These are phyloP conservation scores for Myotis myotis DNA, from an alignment of 2,797 vertebrate species.

Conservation along the genomic window DNA sequence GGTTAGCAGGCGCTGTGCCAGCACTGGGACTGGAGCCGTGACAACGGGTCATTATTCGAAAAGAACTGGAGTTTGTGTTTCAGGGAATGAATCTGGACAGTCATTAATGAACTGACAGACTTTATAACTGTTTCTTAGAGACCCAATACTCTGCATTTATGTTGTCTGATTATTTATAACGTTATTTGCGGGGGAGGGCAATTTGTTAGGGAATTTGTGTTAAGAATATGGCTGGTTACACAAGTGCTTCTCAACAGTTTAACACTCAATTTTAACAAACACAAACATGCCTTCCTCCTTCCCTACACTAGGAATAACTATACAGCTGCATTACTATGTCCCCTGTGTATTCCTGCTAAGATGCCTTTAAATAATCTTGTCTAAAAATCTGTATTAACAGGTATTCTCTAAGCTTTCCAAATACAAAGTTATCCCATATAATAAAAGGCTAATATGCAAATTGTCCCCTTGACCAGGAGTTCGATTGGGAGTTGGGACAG, in stretches of 20 bases:
- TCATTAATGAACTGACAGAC: constrained; percentile 75
- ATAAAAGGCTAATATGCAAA: too few species aligned
- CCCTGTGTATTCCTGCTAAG: neutral
- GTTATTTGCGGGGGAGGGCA: neutral
- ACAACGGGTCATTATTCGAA: constrained; percentile 72
- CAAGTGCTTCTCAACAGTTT: constrained; percentile 13
- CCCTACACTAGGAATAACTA: constrained; percentile 4
- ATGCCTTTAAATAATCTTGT: neutral
- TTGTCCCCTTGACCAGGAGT: too few species aligned
- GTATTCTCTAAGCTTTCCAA: constrained; percentile 52
- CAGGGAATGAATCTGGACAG: constrained; percentile 76
- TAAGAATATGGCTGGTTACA: constrained; percentile 38
- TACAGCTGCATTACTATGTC: neutral
- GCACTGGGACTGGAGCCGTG: constrained; percentile 46
- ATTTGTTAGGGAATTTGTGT: constrained; percentile 60
- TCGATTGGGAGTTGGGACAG: too few species aligned
- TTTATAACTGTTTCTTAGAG: constrained; percentile 72
- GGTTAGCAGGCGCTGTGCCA: constrained; percentile 72
- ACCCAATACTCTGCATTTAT: constrained; percentile 65
- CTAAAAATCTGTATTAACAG: constrained; percentile 21
- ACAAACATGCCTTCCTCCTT: constrained; percentile 1
- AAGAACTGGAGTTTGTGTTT: constrained; percentile 76
- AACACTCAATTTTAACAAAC: constrained; percentile 40
- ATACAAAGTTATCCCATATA: neutral
- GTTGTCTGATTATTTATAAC: constrained; percentile 57